Evolutionary conservation across 2,797 vertebrate genomes (phyloP), one percentile per base, ranked within the genome.

Genomic region (Coreius guichenoti): DNA sequence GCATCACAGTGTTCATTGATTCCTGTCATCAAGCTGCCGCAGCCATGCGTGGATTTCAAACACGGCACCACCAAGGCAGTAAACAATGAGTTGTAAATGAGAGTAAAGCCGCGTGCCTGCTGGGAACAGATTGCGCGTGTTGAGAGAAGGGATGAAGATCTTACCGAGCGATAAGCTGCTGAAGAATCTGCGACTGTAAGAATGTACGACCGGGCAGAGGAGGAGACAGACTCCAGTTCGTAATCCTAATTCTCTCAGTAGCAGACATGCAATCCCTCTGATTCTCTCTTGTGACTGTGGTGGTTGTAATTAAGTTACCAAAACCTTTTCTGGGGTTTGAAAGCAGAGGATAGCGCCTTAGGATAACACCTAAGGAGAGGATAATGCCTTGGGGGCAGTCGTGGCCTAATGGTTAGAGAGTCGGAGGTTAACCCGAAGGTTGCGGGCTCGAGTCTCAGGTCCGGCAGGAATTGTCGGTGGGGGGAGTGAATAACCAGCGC

Each of bases 71-170:
- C 70, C 36, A 45, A 31, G 39, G 74, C 56, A 17, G 85, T 78
- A 81, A 84, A 88, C 84, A 84, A 70, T 63, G 31, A 54, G 49
- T 63, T 86, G 79, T 86, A 88, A 88, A 76, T 75, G 78, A 86
- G 67, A 77, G 82, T 43, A 31, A 79, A 86, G 76, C 68, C 12
- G 14, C 29, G 5, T 77, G 72, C 81, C 84, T n/a, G 77, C 85
- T 65, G 72, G 81, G 82, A 83, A 69, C 86, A 85, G 89, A 83
- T 88, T 88, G 89, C 14, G 54, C 12, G n/a, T 29, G 83, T 67
- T 78, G 72, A 76, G 85, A 58, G 75, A 76, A 49, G 58, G 73
- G 87, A 78, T 69, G 87, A 89, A 86, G 79, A 83, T 86, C 81
- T 90, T 89, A 88, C 47, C 51, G 19, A 49, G 8, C 11, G 58